These are phyloP conservation scores for Lophotis ruficrista DNA, from an alignment of 2,113 vertebrate genomes.

Conservation along the genomic window DNA sequence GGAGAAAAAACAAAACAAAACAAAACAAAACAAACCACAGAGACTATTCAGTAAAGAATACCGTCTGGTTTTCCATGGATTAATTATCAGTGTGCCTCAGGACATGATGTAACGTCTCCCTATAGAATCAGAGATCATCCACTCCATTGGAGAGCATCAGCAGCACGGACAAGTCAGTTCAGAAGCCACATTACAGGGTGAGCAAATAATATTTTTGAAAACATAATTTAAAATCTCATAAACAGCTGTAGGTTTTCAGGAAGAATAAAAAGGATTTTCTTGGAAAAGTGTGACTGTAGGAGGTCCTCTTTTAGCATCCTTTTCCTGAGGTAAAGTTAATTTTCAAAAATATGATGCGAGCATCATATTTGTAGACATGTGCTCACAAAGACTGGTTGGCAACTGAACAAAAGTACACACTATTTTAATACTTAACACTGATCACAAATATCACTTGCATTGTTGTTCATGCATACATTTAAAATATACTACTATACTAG, in stretches of 20 bases:
- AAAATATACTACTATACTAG: not conserved
- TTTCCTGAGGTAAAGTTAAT: conserved; percentile 56
- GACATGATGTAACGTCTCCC: not conserved
- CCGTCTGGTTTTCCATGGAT: not conserved
- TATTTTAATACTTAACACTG: not conserved
- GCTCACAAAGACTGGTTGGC: conserved; percentile 29
- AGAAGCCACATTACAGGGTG: conserved; percentile 15
- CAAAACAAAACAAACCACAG: not conserved
- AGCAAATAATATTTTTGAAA: conserved; percentile 4
- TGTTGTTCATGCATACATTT: conserved; percentile 38
- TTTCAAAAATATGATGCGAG: conserved; percentile 65
- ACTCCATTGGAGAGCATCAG: conserved; percentile 71
- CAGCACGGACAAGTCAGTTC: conserved; percentile 54
- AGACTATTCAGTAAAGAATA: not conserved
- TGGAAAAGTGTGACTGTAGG: conserved; percentile 21
- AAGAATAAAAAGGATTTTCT: conserved; percentile 45
- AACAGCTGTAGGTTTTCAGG: not conserved
- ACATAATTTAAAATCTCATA: not conserved
- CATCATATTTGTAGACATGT: conserved; percentile 66
- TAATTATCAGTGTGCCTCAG: not conserved
- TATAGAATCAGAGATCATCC: conserved; percentile 52
- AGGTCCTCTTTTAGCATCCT: conserved; percentile 75
- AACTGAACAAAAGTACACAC: conserved; percentile 23
- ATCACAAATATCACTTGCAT: not conserved
- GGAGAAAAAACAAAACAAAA: not conserved